phyloP scores from a whole-genome alignment of 2,888 invertebrate species.

The Acanthococcus lagerstroemiae region DNA sequence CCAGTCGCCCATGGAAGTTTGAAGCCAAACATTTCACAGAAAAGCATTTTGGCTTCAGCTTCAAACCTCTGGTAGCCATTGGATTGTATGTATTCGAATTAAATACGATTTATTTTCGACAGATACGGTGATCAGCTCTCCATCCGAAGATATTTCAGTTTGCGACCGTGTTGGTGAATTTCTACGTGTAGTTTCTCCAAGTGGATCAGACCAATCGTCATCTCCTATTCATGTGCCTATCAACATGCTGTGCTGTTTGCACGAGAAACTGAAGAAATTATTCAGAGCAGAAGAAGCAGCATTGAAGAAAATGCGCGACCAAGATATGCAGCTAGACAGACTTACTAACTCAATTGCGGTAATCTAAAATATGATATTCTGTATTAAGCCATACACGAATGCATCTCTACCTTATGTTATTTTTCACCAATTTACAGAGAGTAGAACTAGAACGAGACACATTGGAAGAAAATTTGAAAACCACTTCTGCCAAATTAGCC shows the following conservation, averaged over 20 bases:
- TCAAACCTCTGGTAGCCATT: too few relatives aligned
- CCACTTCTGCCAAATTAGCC: conserved; percentile 2
- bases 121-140: conserved; percentile 17
- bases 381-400: background rate
- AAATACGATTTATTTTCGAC: too few relatives aligned
- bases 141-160: conserved; percentile 24
- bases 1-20: too few relatives aligned
- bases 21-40: too few relatives aligned
- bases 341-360: background rate
- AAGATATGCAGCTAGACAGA: conserved; percentile 23
- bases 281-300: conserved; percentile 34
- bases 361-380: background rate
- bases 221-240: background rate
- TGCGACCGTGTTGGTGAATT: conserved; percentile 11
- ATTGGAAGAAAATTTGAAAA: conserved; percentile 1
- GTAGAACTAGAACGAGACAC: conserved; percentile 17
- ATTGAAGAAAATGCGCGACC: conserved; percentile 32
- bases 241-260: conserved; percentile 7
- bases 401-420: background rate
- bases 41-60: too few relatives aligned
- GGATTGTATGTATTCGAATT: too few relatives aligned
- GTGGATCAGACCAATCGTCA: conserved; percentile 9
- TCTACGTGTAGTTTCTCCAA: background rate
- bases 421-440: conserved; percentile 10
- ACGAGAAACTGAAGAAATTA: conserved; percentile 30